Evolutionary conservation across 2,888 invertebrate genomes (phyloP), one percentile per base, ranked within the genome.

Genomic region (Eurytoma californica): DNA sequence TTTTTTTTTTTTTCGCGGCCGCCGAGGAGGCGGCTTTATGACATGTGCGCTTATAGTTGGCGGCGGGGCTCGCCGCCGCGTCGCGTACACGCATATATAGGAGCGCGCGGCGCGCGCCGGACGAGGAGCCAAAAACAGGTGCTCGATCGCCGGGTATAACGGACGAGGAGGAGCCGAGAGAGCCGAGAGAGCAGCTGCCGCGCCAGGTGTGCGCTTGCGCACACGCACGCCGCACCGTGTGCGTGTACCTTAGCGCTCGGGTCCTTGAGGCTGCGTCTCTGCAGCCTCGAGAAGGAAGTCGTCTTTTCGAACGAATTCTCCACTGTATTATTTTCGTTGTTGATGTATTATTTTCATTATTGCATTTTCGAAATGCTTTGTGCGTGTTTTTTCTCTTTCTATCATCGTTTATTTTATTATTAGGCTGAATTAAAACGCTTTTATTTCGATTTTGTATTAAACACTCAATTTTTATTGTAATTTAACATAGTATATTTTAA

Each of bases 121-220:
- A 39, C 39, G 39, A 39, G 39, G 39, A 39, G 39, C 39, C 39
- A 7, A 39, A 24, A 80, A 80, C 80, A 80, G 80, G 80, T 80
- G 80, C 74, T 74, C 76, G 61, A 7, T 39, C 39, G 39, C 39
- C 24, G 51, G 65, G 67, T 67, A 39, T 39, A 80, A 80, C 80
- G 80, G 80, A 80, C 80, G 69, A 39, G 39, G 7, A 39, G 39
- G 39, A 39, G 39, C 39, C 39, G 39, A 39, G 39, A 39, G 39
- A 39, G 39, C 39, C 39, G 3, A 12, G 65, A 9, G 70, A 87
- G 85, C 89, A 89, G 88, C 89, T 89, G 89, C 88, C 85, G 84
- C 84, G 85, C 89, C 89, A 89, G 89, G 89, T 89, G 89, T 86
- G 85, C 82, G 58, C 65, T 57, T 60, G 51, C 73, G 72, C 79